These are phyloP conservation scores for Parambassis ranga DNA, from an alignment of 2,797 vertebrate species.

Conservation along the genomic window DNA sequence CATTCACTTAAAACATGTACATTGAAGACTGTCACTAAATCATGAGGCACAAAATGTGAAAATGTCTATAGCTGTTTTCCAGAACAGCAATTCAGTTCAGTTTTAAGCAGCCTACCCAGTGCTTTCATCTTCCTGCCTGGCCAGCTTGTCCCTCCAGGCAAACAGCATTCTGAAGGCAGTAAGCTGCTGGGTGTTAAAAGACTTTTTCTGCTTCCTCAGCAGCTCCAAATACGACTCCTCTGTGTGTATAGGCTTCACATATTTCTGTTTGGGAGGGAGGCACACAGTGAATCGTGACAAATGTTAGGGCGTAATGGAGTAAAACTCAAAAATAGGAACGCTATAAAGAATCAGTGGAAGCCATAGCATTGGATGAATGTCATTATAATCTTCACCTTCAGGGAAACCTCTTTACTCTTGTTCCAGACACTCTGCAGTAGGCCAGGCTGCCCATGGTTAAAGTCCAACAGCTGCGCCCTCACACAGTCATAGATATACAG, in stretches of 20 bases:
- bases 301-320: background rate
- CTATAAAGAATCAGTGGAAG: background rate
- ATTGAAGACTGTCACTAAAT: background rate
- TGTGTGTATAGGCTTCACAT: conserved; percentile 91
- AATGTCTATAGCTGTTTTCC: conserved; percentile 23
- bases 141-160: conserved; percentile 93
- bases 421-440: conserved; percentile 91
- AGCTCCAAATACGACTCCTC: conserved; percentile 94
- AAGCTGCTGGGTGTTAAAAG: conserved; percentile 93
- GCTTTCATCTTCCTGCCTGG: conserved; percentile 94
- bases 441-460: conserved; percentile 78
- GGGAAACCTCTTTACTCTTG: conserved; percentile 88
- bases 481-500: conserved; percentile 92
- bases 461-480: conserved; percentile 84
- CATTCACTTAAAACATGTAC: background rate
- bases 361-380: background rate
- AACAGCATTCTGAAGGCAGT: conserved; percentile 91
- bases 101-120: conserved; percentile 83
- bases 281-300: background rate
- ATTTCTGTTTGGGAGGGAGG: conserved; percentile 83
- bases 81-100: conserved; percentile 33
- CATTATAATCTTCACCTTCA: conserved; percentile 84
- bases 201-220: conserved; percentile 91
- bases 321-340: background rate
- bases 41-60: conserved; percentile 28